Base-by-base conservation (phyloP, 2,888 invertebrate genomes). In the Scaptomyza cyrtandrae region DNA sequence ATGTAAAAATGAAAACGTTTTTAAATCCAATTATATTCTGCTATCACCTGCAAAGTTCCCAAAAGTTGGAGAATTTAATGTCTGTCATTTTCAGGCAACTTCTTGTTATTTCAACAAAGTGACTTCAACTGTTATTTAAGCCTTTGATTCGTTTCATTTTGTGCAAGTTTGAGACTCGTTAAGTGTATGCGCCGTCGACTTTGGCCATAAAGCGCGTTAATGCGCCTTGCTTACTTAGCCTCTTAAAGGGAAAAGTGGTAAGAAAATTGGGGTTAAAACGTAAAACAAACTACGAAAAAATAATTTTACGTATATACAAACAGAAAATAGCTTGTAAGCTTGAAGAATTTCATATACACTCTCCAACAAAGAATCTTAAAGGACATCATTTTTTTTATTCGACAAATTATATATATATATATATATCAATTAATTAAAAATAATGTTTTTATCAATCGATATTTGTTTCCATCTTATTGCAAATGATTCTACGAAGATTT, bases 161-260 rank as follows among this genome's bases (percentile, higher is more conserved):
- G 39, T 52, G 67, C 50, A 60, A 56, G 39, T 44, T 56, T 55
- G 19, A 62, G 48, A 50, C 62, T 78, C 69, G 71, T 82, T 82
- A 78, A 82, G 57, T 81, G 70, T 78, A 85, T 80, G 63, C 64
- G 81, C 71, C 62, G 64, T 73, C 65, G 75, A 61, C 67, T 71
- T 65, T 50, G 63, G 41, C 57, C 66, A 78, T 86, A 78, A 84
- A 86, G 69, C 69, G 81, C 75, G 73, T 78, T 86, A 83, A 74
- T 78, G 82, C 45, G 64, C 37, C 56, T 64, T 62, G 62, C 71
- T 75, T 64, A 80, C 63, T 75, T 71, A 66, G 6, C 35, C 9
- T 24, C 16, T 19, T 44, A 0, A 14, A 13, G 7, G 13, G 1
- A 16, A 9, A 33, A 19, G n/a, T 4, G 11, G 13, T 6, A n/a